phyloP scores from a whole-genome alignment of 2,113 vertebrate species.

The Climacteris rufus region DNA sequence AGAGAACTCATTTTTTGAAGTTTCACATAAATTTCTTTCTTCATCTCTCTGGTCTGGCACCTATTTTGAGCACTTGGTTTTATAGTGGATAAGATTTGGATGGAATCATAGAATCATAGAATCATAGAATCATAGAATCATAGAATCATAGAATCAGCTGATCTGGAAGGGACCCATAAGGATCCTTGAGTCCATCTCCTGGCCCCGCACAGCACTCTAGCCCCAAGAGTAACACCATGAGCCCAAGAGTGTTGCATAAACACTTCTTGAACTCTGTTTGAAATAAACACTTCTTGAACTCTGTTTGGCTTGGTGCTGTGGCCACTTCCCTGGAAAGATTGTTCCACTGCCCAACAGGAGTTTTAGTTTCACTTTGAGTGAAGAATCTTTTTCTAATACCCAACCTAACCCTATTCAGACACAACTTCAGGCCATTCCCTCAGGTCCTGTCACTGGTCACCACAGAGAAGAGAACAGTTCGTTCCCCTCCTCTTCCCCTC shows the following conservation, averaged over 20 bases:
- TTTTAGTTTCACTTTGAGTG: not conserved
- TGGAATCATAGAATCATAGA: not conserved
- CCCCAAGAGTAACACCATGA: not conserved
- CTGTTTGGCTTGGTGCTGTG: too few species aligned
- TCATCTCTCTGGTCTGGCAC: not conserved
- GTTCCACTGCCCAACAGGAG: not conserved
- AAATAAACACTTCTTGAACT: not conserved
- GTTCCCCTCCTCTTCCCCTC: too few species aligned
- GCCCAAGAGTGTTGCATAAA: not conserved
- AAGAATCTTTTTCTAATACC: not conserved
- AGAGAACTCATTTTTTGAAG: not conserved
- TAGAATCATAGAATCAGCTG: too few species aligned
- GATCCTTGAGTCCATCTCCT: not conserved
- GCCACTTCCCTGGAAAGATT: not conserved
- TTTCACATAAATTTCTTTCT: not conserved
- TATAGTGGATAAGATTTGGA: not conserved
- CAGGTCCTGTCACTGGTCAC: too few species aligned
- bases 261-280: not conserved
- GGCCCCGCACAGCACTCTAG: too few species aligned
- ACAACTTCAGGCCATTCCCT: not conserved
- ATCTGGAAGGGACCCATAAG: not conserved
- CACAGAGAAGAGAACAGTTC: too few species aligned
- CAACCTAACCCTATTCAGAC: not conserved
- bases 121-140: not conserved
- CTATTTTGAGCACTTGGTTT: not conserved